Evolutionary conservation across 1,140 invertebrate genomes (phyloP).

Genomic region (Neoseiulus cucumeris): DNA sequence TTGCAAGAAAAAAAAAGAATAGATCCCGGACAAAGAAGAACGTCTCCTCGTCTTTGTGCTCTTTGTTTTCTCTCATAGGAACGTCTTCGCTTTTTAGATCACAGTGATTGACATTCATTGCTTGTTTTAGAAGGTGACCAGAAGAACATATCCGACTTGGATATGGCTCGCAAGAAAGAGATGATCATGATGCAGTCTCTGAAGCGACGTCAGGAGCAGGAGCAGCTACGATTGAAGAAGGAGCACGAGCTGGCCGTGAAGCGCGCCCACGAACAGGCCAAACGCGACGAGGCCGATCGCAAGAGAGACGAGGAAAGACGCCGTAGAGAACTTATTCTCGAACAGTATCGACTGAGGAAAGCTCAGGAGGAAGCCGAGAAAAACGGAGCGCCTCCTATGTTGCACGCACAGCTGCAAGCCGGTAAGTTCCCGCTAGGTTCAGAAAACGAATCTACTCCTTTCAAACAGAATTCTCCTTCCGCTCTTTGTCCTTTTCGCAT

Average conservation of each 20-base stretch:
- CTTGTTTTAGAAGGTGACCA: background rate
- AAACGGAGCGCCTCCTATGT: slow-evolving; percentile 11
- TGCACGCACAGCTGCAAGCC: background rate
- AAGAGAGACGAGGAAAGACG: slow-evolving; percentile 79
- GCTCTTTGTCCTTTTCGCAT: too few relatives aligned
- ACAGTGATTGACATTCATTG: too few relatives aligned
- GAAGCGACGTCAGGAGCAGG: slow-evolving; percentile 64
- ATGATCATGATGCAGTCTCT: slow-evolving; percentile 62
- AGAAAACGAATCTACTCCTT: too few relatives aligned
- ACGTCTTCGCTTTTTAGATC: too few relatives aligned
- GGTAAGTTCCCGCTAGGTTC: background rate
- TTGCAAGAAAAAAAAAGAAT: too few relatives aligned
- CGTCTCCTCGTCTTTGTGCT: too few relatives aligned
- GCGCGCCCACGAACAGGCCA: slow-evolving; percentile 39
- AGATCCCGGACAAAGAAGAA: too few relatives aligned
- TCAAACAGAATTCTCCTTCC: too few relatives aligned
- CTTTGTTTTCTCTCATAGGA: too few relatives aligned
- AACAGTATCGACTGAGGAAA: slow-evolving; percentile 86
- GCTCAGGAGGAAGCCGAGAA: slow-evolving; percentile 66
- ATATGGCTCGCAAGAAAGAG: slow-evolving; percentile 75
- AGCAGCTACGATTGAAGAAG: slow-evolving; percentile 41
- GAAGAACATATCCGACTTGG: slow-evolving; percentile 35
- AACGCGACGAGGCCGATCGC: slow-evolving; percentile 57
- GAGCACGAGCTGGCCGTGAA: slow-evolving; percentile 55
- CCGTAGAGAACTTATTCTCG: slow-evolving; percentile 63